Evolutionary conservation across 2,888 invertebrate species (phyloP).

Genomic region (Seladonia tumulorum): DNA sequence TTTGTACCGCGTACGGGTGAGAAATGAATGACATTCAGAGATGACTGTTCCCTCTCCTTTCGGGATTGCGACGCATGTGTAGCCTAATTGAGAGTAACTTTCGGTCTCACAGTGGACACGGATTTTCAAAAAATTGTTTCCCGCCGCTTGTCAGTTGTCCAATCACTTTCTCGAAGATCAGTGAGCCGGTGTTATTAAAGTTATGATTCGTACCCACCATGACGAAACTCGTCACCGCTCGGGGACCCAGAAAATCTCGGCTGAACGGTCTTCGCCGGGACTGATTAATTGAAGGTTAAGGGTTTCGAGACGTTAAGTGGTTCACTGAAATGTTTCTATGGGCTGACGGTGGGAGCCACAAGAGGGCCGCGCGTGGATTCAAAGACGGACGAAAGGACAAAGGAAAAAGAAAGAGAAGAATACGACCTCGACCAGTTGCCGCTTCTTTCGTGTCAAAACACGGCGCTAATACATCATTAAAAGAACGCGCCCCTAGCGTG

Average conservation of each 20-base stretch:
- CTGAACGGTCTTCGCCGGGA: conserved; percentile 61
- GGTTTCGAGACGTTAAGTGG: conserved; percentile 71
- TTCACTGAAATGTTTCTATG: conserved; percentile 67
- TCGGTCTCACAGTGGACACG: neutral
- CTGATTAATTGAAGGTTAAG: conserved; percentile 74
- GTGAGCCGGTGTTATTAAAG: conserved; percentile 8
- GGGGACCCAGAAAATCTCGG: conserved; percentile 58
- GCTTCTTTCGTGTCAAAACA: conserved; percentile 78
- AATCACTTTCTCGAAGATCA: neutral
- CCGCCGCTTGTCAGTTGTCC: neutral
- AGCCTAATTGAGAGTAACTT: no score
- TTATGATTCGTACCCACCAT: conserved; percentile 28
- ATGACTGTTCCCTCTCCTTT: neutral
- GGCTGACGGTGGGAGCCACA: conserved; percentile 54
- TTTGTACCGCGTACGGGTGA: no score
- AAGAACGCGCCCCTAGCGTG: conserved; percentile 64
- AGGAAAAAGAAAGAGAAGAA: conserved; percentile 64
- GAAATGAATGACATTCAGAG: neutral
- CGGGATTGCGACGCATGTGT: neutral
- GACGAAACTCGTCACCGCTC: conserved; percentile 29
- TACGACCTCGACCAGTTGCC: conserved; percentile 73
- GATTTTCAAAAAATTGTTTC: neutral
- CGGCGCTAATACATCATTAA: conserved; percentile 79
- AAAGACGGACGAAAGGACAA: conserved; percentile 63
- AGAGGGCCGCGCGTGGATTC: conserved; percentile 64